Conservation (phyloP, 2,888 invertebrate genomes). For the Pandemis heparana region DNA sequence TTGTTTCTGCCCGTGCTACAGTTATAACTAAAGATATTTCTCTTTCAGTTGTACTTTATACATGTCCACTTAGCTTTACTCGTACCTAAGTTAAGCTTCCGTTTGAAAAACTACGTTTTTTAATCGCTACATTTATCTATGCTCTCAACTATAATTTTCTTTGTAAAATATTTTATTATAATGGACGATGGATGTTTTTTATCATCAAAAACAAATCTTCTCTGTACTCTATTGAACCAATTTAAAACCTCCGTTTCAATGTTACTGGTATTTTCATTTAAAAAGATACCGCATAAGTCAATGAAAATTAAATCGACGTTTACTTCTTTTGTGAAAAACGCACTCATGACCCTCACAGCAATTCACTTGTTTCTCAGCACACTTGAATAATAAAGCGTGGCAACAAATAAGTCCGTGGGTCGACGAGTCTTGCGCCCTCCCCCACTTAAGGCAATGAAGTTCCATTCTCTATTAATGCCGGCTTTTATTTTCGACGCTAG, state of each 20-base stretch:
- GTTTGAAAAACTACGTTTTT: not conserved
- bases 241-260: too few species aligned
- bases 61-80: not conserved
- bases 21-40: conserved; percentile 16
- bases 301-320: not conserved
- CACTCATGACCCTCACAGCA: not conserved
- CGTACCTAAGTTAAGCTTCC: not conserved
- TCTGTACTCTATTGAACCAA: too few species aligned
- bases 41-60: not conserved
- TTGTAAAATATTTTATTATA: not conserved
- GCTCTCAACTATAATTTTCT: not conserved
- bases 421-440: conserved; percentile 41
- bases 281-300: not conserved
- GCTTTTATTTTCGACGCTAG: conserved; percentile 44
- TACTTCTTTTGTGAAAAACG: not conserved
- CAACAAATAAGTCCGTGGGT: conserved; percentile 39
- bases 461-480: conserved; percentile 47
- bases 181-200: too few species aligned
- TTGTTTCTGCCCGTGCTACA: conserved; percentile 42
- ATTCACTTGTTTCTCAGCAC: conserved; percentile 23
- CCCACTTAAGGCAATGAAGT: conserved; percentile 47
- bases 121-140: not conserved
- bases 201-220: too few species aligned
- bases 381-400: conserved; percentile 46
- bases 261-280: not conserved